Conservation (phyloP, 2,113 vertebrate species). For the Daubentonia madagascariensis region DNA sequence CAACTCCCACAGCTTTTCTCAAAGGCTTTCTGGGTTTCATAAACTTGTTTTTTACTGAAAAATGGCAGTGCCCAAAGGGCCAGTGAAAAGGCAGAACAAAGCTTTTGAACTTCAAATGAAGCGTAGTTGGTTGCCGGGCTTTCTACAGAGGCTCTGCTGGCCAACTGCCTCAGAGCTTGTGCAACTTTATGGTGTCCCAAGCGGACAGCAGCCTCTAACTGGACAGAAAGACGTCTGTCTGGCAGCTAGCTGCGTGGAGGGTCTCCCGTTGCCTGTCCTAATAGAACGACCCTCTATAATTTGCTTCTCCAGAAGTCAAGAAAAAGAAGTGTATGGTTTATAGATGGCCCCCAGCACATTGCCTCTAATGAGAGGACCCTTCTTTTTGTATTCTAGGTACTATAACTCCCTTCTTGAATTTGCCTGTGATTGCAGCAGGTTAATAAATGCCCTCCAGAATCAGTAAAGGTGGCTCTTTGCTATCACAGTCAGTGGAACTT, state of each 20-base stretch:
- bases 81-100: constrained; percentile 30
- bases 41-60: neutral
- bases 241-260: neutral
- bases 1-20: neutral
- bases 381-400: neutral
- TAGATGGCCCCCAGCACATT: neutral
- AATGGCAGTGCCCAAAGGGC: neutral
- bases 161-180: neutral
- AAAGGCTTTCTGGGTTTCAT: constrained; percentile 9
- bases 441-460: neutral
- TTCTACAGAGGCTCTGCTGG: neutral
- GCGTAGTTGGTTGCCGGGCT: neutral
- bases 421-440: neutral
- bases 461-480: neutral
- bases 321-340: neutral
- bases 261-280: no score
- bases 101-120: constrained; percentile 12
- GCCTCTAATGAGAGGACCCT: neutral
- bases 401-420: neutral
- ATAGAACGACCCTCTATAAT: neutral
- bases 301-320: neutral
- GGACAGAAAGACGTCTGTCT: neutral
- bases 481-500: neutral
- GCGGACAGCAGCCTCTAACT: neutral
- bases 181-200: neutral